phyloP scores from a whole-genome alignment of 2,888 invertebrate genomes.

The Nowickia ferox region DNA sequence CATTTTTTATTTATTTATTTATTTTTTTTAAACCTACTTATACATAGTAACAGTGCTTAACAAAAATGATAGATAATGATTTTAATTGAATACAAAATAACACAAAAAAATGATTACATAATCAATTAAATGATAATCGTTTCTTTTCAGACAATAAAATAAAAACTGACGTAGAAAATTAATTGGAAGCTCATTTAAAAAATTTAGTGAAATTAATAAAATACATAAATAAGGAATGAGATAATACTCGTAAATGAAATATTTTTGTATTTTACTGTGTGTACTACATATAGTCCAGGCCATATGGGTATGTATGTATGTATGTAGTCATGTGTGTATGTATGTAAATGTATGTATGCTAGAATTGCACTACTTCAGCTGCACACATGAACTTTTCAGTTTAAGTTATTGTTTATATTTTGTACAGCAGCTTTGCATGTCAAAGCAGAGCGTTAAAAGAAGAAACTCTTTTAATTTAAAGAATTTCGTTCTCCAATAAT shows the following conservation, averaged over 20 bases:
- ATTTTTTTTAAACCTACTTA: slow-evolving; percentile 10
- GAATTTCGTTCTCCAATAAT: no score
- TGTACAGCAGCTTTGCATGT: background rate
- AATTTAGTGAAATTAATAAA: background rate
- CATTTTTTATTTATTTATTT: background rate
- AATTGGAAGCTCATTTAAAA: background rate
- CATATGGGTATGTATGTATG: background rate
- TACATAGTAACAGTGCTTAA: slow-evolving; percentile 26
- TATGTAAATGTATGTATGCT: background rate
- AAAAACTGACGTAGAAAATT: background rate
- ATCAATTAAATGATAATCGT: slow-evolving; percentile 19
- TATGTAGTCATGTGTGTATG: background rate
- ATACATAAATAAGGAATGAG: background rate
- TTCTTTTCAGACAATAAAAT: slow-evolving; percentile 3
- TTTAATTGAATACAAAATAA: slow-evolving; percentile 16
- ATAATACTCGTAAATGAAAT: background rate
- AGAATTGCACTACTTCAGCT: slow-evolving; percentile 12
- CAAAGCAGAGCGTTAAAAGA: slow-evolving; percentile 18
- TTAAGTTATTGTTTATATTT: slow-evolving; percentile 5
- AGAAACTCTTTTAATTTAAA: background rate
- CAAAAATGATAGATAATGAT: slow-evolving; percentile 23
- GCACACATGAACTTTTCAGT: slow-evolving; percentile 1
- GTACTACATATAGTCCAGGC: background rate
- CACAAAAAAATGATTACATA: background rate
- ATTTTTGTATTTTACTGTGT: slow-evolving; percentile 42